These are phyloP conservation scores for Anarhynchus alexandrinus DNA, from an alignment of 2,113 vertebrate species.

Conservation along the genomic window DNA sequence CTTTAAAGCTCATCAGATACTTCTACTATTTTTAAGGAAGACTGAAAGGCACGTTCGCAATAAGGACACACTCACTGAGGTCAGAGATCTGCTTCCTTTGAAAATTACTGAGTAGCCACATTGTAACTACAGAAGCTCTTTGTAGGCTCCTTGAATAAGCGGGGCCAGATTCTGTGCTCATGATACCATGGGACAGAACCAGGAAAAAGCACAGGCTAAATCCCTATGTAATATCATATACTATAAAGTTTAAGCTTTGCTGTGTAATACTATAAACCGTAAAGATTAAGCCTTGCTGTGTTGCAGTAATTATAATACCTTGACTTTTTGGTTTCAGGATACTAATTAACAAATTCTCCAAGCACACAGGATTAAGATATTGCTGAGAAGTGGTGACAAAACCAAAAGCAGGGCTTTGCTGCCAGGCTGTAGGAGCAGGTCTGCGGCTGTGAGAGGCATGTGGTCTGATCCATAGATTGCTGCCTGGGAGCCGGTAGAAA, in stretches of 20 bases:
- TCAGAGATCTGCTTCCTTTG: background rate
- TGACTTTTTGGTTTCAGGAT: background rate
- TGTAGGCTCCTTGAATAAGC: background rate
- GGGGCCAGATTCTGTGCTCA: background rate
- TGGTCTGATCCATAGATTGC: background rate
- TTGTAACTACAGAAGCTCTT: background rate
- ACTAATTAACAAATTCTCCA: background rate
- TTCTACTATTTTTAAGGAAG: background rate
- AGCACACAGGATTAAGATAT: background rate
- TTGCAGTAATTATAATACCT: background rate
- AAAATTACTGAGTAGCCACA: background rate
- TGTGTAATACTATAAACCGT: background rate
- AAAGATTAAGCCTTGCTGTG: background rate
- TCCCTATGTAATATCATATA: background rate
- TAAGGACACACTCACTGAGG: background rate
- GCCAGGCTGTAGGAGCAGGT: background rate
- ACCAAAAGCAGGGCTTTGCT: background rate
- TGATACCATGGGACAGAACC: background rate
- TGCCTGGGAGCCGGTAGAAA: background rate
- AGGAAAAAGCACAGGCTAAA: background rate
- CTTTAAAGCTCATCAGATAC: background rate
- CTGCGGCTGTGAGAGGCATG: background rate
- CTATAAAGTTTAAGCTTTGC: background rate
- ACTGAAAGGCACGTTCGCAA: background rate
- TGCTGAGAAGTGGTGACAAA: background rate